phyloP scores from a whole-genome alignment of 2,888 invertebrate species.

The Apamea anceps region DNA sequence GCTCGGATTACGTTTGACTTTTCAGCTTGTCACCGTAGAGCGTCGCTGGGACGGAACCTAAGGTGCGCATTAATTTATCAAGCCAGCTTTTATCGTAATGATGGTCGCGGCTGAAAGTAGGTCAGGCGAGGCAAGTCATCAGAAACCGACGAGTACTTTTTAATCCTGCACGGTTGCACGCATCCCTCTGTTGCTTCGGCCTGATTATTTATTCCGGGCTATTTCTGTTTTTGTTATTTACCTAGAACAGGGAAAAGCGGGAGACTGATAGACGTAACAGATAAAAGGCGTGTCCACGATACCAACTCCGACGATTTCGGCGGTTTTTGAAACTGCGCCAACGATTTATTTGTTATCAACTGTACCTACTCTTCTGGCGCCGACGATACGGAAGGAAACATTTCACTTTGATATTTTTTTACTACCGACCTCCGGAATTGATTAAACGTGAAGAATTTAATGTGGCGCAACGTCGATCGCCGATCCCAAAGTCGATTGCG shows the following conservation, averaged over 20 bases:
- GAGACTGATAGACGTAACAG: constrained; percentile 87
- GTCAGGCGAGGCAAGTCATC: constrained; percentile 74
- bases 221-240: constrained; percentile 79
- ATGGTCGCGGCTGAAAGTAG: constrained; percentile 73
- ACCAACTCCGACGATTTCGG: constrained; percentile 83
- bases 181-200: constrained; percentile 70
- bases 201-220: constrained; percentile 79
- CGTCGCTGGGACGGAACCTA: constrained; percentile 60
- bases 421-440: constrained; percentile 80
- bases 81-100: constrained; percentile 78
- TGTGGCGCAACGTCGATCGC: constrained; percentile 81
- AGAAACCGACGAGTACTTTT: constrained; percentile 73
- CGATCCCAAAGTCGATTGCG: constrained; percentile 77
- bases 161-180: constrained; percentile 74
- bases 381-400: constrained; percentile 83
- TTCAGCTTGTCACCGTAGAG: constrained; percentile 44
- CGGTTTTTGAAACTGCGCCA: constrained; percentile 87
- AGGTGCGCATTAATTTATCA: constrained; percentile 74
- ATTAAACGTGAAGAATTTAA: constrained; percentile 88
- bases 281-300: constrained; percentile 88
- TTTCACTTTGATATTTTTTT: constrained; percentile 83
- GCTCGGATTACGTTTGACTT: constrained; percentile 71
- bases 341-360: constrained; percentile 87
- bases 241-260: constrained; percentile 77
- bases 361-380: constrained; percentile 74